Conservation (phyloP, 1,140 invertebrate genomes). For the Potamilus streckersoni region DNA sequence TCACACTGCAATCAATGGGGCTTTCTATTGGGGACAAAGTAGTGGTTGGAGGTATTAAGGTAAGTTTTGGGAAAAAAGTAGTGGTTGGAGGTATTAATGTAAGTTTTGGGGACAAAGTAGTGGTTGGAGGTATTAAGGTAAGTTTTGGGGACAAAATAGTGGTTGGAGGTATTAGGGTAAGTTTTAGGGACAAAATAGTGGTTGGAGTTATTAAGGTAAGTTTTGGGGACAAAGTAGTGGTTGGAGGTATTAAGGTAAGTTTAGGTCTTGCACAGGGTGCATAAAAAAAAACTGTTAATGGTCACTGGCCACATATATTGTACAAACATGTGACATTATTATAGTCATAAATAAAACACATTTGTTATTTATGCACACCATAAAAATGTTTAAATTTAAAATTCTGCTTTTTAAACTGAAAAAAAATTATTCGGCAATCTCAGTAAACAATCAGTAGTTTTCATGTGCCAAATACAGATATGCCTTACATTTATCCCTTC, state of each 20-base stretch:
- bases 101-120: constrained; percentile 66
- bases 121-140: constrained; percentile 67
- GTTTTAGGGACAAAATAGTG: constrained; percentile 67
- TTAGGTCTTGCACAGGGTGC: background rate
- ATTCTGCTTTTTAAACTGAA: no score
- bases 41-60: constrained; percentile 34
- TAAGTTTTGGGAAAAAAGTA: no score
- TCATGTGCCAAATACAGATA: no score
- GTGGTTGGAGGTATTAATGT: no score
- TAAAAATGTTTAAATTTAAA: no score
- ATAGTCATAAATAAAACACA: no score
- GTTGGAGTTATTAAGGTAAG: constrained; percentile 30
- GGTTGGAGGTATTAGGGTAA: constrained; percentile 40
- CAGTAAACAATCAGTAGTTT: no score
- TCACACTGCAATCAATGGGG: constrained; percentile 70
- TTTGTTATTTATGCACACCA: no score
- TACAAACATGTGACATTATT: no score
- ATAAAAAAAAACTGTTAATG: background rate
- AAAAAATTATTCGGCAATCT: no score
- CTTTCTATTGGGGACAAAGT: constrained; percentile 70
- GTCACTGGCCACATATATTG: no score
- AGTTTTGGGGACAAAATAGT: constrained; percentile 63
- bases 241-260: constrained; percentile 65
- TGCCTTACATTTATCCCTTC: no score
- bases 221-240: constrained; percentile 68